Evolutionary conservation across 92 coral and sea anemone species (phyloP), one percentile per base, ranked within the genome.

Genomic region (Zoanthus solanderi): DNA sequence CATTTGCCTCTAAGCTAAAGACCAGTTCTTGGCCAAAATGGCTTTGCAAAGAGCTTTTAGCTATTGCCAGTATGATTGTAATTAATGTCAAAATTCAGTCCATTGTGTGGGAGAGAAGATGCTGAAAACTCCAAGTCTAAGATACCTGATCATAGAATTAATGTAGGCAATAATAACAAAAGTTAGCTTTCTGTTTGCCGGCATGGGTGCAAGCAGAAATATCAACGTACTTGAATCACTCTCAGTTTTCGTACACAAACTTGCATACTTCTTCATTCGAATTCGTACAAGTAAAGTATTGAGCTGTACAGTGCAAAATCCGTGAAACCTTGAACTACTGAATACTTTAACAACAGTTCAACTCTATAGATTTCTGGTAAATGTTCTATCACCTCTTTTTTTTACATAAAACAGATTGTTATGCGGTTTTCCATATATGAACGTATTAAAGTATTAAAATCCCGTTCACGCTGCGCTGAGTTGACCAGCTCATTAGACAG

Each of bases 1-100:
- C n/a, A 15, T 66, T 30, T 81, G 84, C 85, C 85, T 81, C 28
- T 66, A 23, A 68, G 85, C 85, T 81, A 81, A 30, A 66, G 42
- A 28, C 34, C 60, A 29, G 23, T 68, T 17, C 16, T 60, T 81
- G 65, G 74, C 61, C 37, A 53, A 66, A 61, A 46, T 63, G 30
- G 30, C 69, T 63, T 17, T n/a, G 69, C 28, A 63, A 63, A 63
- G 28, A 23, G 8, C 69, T 63, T n/a, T 17, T 8, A 63, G 32
- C 69, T 63, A 18, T 63, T 63, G 65, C 4, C 12, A 50, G 9
- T 50, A 7, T 7, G 56, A 63, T 63, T 23, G 23, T 63, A 63
- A 63, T n/a, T 63, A 63, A 18, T 2, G 69, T 7, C 69, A n/a
- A n/a, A 14, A 58, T 14, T 3, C 0, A 4, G 69, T 63, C 29